These are phyloP conservation scores for Theropithecus gelada DNA, from an alignment of 2,113 vertebrate genomes.

Conservation along the genomic window DNA sequence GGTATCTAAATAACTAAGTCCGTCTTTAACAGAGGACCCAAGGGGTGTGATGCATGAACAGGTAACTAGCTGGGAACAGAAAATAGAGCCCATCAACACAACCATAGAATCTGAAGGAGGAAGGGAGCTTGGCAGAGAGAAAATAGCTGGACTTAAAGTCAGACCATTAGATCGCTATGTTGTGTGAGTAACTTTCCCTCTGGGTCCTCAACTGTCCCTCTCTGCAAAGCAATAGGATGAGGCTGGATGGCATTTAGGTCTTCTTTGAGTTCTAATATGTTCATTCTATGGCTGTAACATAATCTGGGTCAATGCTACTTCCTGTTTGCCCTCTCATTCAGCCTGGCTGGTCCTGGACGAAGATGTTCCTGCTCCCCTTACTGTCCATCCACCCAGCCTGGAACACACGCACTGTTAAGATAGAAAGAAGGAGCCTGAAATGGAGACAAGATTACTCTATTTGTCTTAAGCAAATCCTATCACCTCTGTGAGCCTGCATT, in stretches of 20 bases:
- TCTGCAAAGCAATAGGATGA: not conserved
- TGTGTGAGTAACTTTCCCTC: not conserved
- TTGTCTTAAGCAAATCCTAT: not conserved
- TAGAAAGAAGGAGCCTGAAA: not conserved
- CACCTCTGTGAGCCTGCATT: not conserved
- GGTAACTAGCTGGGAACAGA: not conserved
- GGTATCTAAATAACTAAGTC: not conserved
- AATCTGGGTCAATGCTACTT: not conserved
- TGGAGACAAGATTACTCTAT: not conserved
- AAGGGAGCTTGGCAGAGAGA: not conserved
- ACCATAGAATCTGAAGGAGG: not conserved
- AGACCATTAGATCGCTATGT: not conserved
- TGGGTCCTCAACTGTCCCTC: not conserved
- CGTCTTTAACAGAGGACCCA: not conserved
- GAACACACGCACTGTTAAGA: not conserved
- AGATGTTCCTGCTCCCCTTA: not conserved
- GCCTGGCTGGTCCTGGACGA: not conserved
- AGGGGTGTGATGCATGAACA: accelerated
- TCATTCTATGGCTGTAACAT: not conserved
- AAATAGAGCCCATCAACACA: not conserved
- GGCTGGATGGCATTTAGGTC: not conserved
- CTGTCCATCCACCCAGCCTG: not conserved
- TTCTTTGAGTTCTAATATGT: not conserved
- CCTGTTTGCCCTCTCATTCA: not conserved
- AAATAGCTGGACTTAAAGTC: not conserved